Evolutionary conservation across 1,140 invertebrate genomes (phyloP), one percentile per base, ranked within the genome.

Genomic region (Drosophila eugracilis): DNA sequence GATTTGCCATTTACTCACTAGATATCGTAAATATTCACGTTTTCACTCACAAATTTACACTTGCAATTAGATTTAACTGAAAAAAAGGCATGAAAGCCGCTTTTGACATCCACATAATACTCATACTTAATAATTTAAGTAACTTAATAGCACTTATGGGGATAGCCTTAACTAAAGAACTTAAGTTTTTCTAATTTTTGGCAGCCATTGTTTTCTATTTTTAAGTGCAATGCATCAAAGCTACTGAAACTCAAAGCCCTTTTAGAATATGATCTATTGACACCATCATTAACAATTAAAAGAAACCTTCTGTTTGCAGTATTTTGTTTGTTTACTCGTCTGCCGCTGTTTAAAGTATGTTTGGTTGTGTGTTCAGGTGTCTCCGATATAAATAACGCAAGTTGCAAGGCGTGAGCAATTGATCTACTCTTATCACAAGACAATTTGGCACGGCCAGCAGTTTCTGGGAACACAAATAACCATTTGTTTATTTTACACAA

Each of bases 371-470:
- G 15, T 39, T 39, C 49, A 70, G 66, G 12, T 70, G 66, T 70
- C 63, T 45, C 15, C 32, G 26, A n/a, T 70, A 57, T 70, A 70
- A 70, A 70, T 70, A 70, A 41, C 14, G 10, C 10, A 10, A 32
- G 14, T 19, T 32, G 30, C 30, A 36, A n/a, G 39, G 30, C 22
- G 15, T 57, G 63, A 69, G 50, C 63, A 55, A 70, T 70, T 28
- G 26, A 70, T 70, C 63, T 17, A 30, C 32, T 70, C 42, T 70
- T 70, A 70, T 70, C 50, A 70, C 50, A 70, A 47, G 26, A 70
- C 22, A 53, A 36, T 70, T 70, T 70, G 63, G 66, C 66, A 70
- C 63, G 22, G 19, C 30, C 15, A 30, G n/a, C 17, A 12, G 41
- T 39, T 32, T 55, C 26, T 28, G 24, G 9, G 49, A 44, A 55